Evolutionary conservation across 2,113 vertebrate genomes (phyloP).

Genomic region (Dipodomys merriami): DNA sequence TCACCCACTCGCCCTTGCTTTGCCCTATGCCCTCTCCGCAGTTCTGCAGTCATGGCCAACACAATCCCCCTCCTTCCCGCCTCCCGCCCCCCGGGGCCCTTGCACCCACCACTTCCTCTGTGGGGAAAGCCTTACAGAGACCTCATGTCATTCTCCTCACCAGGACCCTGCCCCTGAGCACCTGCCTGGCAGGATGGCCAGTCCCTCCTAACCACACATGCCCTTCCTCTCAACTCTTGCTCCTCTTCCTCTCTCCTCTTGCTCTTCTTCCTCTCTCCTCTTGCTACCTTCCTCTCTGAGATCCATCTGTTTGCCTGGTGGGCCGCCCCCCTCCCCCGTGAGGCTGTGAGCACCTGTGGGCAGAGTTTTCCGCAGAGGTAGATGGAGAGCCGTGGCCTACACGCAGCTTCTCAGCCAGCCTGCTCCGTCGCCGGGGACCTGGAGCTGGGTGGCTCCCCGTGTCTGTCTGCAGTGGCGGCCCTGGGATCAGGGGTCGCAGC

Average conservation of each 20-base stretch:
- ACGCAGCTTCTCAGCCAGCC: no score
- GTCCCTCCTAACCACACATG: rapidly evolving
- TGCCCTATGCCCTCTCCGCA: neutral
- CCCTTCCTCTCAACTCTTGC: rapidly evolving
- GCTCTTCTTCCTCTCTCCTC: rapidly evolving
- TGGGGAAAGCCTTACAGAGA: neutral
- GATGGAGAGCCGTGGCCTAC: neutral
- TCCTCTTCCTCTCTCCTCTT: rapidly evolving
- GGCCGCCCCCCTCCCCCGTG: neutral
- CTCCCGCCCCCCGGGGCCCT: neutral
- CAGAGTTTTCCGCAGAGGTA: neutral
- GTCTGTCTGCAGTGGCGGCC: no score
- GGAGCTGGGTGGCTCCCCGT: no score
- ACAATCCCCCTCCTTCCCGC: rapidly evolving
- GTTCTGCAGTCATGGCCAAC: rapidly evolving
- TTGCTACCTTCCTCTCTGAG: rapidly evolving
- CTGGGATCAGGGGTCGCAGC: no score
- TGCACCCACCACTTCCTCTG: neutral
- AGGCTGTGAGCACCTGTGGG: rapidly evolving
- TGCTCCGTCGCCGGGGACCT: no score
- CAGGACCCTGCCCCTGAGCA: rapidly evolving
- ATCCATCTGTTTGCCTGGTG: no score
- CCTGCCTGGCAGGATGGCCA: rapidly evolving
- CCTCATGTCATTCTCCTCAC: rapidly evolving
- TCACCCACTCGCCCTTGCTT: rapidly evolving